Evolutionary conservation across 2,113 vertebrate genomes (phyloP).

Genomic region (Herpailurus yagouaroundi): DNA sequence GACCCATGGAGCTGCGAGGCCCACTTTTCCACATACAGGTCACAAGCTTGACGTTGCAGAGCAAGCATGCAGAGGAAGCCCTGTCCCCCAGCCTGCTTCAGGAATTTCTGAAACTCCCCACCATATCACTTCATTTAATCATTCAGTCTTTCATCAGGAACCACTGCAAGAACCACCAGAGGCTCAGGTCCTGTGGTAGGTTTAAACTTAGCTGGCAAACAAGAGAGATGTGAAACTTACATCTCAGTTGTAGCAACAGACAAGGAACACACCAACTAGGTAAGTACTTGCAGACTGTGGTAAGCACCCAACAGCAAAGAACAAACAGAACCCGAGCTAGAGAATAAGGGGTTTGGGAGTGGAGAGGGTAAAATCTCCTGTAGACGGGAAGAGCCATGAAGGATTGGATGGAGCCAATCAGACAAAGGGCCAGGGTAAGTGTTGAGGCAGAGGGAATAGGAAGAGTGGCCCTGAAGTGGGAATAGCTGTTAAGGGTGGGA

Average conservation of each 20-base stretch:
- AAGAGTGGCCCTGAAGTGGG: neutral
- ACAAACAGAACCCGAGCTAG: neutral
- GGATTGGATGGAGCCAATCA: neutral
- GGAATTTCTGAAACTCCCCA: slow-evolving; percentile 8
- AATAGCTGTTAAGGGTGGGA: neutral
- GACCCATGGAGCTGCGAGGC: neutral
- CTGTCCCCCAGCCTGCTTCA: neutral
- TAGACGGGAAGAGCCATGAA: neutral
- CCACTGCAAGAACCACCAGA: neutral
- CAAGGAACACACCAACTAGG: neutral
- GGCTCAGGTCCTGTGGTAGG: neutral
- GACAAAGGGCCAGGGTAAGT: neutral
- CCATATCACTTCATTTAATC: neutral
- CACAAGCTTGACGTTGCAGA: neutral
- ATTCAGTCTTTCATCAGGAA: neutral
- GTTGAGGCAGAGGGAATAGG: neutral
- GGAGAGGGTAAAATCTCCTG: neutral
- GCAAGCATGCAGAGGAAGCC: neutral
- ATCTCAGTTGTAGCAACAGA: neutral
- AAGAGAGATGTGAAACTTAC: neutral
- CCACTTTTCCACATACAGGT: neutral
- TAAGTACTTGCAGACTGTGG: neutral
- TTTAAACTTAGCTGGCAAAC: neutral
- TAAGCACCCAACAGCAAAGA: neutral
- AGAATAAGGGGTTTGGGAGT: neutral